A percentile compares a stretch with the other conserved stretches of the same genome.
Conservation (phyloP, 2,888 invertebrate genomes). For the Orchestes rusci region DNA sequence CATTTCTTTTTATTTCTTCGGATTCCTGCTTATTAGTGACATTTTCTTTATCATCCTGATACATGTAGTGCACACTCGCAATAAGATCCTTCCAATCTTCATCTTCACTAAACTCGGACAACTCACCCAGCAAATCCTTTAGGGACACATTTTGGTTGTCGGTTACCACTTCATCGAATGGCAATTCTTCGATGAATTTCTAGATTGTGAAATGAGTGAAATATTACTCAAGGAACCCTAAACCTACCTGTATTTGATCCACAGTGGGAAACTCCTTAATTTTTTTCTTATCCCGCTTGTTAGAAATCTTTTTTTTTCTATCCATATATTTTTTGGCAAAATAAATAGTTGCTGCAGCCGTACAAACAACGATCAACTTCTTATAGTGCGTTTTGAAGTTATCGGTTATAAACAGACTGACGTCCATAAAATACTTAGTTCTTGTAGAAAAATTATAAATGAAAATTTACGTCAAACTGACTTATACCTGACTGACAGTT, state of each 20-base stretch:
- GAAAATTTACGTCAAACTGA: too few relatives aligned
- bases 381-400: conserved; percentile 19
- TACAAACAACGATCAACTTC: conserved; percentile 16
- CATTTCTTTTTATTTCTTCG: too few relatives aligned
- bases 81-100: conserved; percentile 38
- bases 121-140: conserved; percentile 34
- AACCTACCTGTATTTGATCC: conserved; percentile 35
- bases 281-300: conserved; percentile 22
- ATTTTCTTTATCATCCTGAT: conserved; percentile 7
- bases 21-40: too few relatives aligned
- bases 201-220: too few relatives aligned
- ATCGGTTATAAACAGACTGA: conserved; percentile 7
- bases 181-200: conserved; percentile 35
- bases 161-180: conserved; percentile 30
- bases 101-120: conserved; percentile 35
- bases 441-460: too few relatives aligned
- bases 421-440: conserved; percentile 18
- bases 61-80: conserved; percentile 34
- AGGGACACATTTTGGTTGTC: conserved; percentile 31
- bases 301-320: conserved; percentile 14
- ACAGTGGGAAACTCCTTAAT: conserved; percentile 33
- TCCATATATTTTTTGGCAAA: conserved; percentile 20
- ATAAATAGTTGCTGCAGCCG: conserved; percentile 15
- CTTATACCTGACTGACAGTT: too few relatives aligned
- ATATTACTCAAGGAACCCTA: too few relatives aligned